phyloP scores from a whole-genome alignment of 2,113 vertebrate species.

The Cheirogaleus medius region DNA sequence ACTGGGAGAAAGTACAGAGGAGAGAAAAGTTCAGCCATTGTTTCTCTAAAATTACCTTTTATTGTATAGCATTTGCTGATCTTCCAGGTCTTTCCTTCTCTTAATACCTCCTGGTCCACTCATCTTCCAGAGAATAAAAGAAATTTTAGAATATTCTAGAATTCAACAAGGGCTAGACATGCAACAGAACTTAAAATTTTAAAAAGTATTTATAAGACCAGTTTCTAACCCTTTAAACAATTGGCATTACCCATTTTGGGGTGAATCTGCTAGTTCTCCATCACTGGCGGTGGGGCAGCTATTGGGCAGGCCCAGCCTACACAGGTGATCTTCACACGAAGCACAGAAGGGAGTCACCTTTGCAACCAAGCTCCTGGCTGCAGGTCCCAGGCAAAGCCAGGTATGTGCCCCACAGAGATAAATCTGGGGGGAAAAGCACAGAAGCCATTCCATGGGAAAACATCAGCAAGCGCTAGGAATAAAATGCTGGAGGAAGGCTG shows the following conservation, averaged over 20 bases:
- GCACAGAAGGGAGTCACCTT: not conserved
- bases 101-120: not conserved
- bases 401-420: rapidly evolving
- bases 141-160: not conserved
- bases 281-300: not conserved
- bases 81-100: not conserved
- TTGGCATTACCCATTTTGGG: not conserved
- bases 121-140: not conserved
- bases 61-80: not conserved
- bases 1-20: not conserved
- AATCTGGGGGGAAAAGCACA: no score
- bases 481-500: not conserved
- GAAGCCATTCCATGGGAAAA: not conserved
- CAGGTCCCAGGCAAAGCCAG: no score
- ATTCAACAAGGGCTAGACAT: not conserved
- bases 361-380: not conserved
- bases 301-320: no score
- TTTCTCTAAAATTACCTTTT: not conserved
- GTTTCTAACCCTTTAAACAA: not conserved
- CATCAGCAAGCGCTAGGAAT: not conserved
- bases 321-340: not conserved
- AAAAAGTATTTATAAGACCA: not conserved
- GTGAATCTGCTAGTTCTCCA: not conserved
- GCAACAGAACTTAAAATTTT: not conserved
- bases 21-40: not conserved